Percentiles rank a stretch among this genome's conserved stretches.
phyloP scores from a whole-genome alignment of 2,888 invertebrate species.

The Archaeoteleia sp. region DNA sequence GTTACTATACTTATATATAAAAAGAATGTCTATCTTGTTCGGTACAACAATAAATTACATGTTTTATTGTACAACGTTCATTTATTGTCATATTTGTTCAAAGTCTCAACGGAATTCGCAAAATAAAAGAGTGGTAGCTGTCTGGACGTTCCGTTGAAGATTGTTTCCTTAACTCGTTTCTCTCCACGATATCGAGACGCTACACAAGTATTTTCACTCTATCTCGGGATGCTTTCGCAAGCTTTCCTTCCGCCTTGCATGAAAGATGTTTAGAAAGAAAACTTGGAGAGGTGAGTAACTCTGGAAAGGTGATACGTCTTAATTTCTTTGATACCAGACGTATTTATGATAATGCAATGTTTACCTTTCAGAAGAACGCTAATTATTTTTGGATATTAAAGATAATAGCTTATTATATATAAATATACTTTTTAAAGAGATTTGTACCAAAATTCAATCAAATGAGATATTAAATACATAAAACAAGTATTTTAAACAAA shows the following conservation, averaged over 20 bases:
- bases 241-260: slow-evolving; percentile 26
- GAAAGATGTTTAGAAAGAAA: slow-evolving; percentile 65
- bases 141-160: slow-evolving; percentile 18
- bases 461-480: no score
- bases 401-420: no score
- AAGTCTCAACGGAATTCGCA: slow-evolving; percentile 33
- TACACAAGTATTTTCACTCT: slow-evolving; percentile 32
- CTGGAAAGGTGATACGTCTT: no score
- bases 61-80: slow-evolving; percentile 36
- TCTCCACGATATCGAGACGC: slow-evolving; percentile 33
- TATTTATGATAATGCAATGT: not conserved
- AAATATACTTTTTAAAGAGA: no score
- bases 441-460: no score
- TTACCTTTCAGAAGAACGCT: no score
- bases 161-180: slow-evolving; percentile 43
- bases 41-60: no score
- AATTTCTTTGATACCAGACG: no score
- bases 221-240: slow-evolving; percentile 32
- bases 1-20: no score
- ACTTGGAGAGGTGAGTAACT: slow-evolving; percentile 61
- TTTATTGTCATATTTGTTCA: slow-evolving; percentile 39
- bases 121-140: slow-evolving; percentile 19
- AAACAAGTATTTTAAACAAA: no score
- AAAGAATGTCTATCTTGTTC: no score
- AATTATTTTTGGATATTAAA: no score